Evolutionary conservation across 1,140 invertebrate genomes (phyloP).

Genomic region (Drosophila nasuta): DNA sequence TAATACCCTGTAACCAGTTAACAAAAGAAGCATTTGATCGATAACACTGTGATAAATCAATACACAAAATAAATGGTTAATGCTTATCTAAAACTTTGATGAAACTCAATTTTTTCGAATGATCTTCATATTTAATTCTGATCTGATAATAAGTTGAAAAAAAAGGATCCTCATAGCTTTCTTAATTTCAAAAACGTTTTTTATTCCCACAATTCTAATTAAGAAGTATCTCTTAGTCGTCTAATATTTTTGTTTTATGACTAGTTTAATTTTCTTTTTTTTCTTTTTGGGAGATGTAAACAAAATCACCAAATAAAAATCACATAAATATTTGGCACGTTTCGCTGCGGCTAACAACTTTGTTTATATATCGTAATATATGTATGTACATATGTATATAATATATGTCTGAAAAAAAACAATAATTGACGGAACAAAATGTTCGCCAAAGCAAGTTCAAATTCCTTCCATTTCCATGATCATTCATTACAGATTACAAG

Average conservation of each 20-base stretch:
- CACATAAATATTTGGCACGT: constrained; percentile 33
- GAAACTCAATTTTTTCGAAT: too few relatives aligned
- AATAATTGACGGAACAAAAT: constrained; percentile 21
- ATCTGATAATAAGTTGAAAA: too few relatives aligned
- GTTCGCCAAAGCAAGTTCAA: constrained; percentile 17
- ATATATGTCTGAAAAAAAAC: constrained; percentile 10
- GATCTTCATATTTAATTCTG: too few relatives aligned
- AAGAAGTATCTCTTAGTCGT: not conserved
- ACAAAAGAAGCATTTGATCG: too few relatives aligned
- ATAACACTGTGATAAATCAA: too few relatives aligned
- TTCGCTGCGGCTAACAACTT: constrained; percentile 8
- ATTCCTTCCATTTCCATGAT: constrained; percentile 37
- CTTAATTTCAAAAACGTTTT: too few relatives aligned
- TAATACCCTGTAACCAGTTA: not conserved
- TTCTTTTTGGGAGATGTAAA: constrained; percentile 32
- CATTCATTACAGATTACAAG: constrained; percentile 10
- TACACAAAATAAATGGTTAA: too few relatives aligned
- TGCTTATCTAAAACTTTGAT: too few relatives aligned
- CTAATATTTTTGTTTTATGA: not conserved
- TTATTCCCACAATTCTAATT: not conserved
- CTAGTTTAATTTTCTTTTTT: not conserved
- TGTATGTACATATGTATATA: not conserved
- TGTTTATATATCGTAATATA: constrained; percentile 24
- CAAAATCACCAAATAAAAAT: constrained; percentile 18
- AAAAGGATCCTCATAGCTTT: too few relatives aligned